Percentiles rank a stretch among this genome's conserved stretches.
Evolutionary conservation across 2,113 vertebrate species (phyloP).

Genomic region (Thermophis baileyi): DNA sequence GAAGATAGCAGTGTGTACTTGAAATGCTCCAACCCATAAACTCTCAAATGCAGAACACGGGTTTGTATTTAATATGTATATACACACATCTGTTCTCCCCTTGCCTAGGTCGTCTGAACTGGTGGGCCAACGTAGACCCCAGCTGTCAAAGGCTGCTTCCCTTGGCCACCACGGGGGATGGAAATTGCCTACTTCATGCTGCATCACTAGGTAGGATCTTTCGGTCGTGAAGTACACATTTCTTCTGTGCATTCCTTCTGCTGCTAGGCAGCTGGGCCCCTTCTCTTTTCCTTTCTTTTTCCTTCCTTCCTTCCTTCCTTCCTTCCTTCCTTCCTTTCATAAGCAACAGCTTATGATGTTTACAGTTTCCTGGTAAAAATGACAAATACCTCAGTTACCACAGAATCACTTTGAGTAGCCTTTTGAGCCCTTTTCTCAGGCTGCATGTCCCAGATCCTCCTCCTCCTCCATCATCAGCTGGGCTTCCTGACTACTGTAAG

Average conservation of each 20-base stretch:
- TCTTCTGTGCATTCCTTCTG: not conserved
- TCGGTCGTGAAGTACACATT: not conserved
- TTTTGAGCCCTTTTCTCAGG: not conserved
- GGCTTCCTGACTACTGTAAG: not conserved
- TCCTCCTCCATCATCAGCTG: not conserved
- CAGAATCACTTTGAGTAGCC: not conserved
- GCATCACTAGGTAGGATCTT: slow-evolving; percentile 86
- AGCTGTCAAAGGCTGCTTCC: slow-evolving; percentile 90
- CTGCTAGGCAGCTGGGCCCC: too few species aligned
- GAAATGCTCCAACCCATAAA: not conserved
- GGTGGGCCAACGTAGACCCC: slow-evolving; percentile 90
- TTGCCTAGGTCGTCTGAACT: slow-evolving; percentile 87
- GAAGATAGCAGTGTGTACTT: not conserved
- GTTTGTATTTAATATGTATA: not conserved
- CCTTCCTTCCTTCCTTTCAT: too few species aligned
- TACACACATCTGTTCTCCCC: too few species aligned
- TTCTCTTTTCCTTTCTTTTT: too few species aligned
- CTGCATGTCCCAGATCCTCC: not conserved
- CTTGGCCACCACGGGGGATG: slow-evolving; percentile 91
- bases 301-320: not conserved
- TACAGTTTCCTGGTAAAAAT: not conserved
- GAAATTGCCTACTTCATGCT: slow-evolving; percentile 93
- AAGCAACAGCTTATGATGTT: not conserved
- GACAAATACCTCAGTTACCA: not conserved
- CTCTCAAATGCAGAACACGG: not conserved